Base-by-base conservation (phyloP, 53 echinoderm and acorn worm species). In the Luidia sarsii region DNA sequence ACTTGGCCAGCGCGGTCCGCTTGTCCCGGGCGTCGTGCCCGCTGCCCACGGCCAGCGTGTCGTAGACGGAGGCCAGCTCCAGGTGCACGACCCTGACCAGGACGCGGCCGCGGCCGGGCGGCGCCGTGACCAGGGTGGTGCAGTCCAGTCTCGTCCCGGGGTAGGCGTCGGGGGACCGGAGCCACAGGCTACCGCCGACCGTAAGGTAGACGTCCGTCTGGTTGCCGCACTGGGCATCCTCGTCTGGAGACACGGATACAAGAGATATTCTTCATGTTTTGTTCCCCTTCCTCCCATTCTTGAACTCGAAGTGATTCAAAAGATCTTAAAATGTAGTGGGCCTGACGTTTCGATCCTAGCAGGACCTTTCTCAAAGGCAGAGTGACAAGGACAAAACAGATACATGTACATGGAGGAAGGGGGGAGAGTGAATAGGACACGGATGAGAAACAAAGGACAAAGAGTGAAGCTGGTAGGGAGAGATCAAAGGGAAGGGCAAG, bases 211-310 rank as follows among this genome's bases (percentile, higher is more conserved):
- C 35, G 18, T 72, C 55, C 37, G 72, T 56, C 72, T 72, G 72
- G 35, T 86, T 86, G 10, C 77, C 79, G 24, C 77, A 77, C 11
- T 61, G 55, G 48, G 68, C 77, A 36, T 86, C 69, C 34, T 33
- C 57, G 48, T 79, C 86, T 86, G 37, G 2, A 8, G 18, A 20
- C 28, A 9, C 20, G 25, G 28, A 66, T 37, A 34, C 35, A 64
- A 8, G 1, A 33, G 7, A 33, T 4, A 19, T 5, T 10, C 4
- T 61, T 61, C 9, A 33, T 3, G 2, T 8, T 2, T 22, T 2
- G 8, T 54, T 8, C n/a, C n/a, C n/a, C n/a, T n/a, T n/a, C n/a
- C n/a, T n/a, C n/a, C n/a, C n/a, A n/a, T n/a, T n/a, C n/a, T n/a
- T n/a, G n/a, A n/a, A n/a, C n/a, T n/a, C n/a, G n/a, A n/a, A n/a